Conservation (phyloP, 2,888 invertebrate species). For the Acronicta aceris region DNA sequence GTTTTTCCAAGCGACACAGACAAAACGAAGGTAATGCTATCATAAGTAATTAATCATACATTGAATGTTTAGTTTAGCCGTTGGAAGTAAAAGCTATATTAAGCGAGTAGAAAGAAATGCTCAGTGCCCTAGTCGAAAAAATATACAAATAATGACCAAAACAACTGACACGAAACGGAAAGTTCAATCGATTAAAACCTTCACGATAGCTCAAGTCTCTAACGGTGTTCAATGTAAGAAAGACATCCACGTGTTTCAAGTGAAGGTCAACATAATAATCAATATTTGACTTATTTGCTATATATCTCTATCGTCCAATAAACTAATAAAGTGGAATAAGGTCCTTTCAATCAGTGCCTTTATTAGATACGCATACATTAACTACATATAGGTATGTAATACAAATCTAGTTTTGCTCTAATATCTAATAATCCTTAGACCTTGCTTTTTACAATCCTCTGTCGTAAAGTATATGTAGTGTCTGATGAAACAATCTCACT, state of each 20-base stretch:
- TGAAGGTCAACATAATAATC: slow-evolving; percentile 32
- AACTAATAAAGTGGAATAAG: slow-evolving; percentile 33
- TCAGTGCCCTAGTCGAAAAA: neutral
- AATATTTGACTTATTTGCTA: slow-evolving; percentile 31
- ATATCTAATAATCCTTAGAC: neutral
- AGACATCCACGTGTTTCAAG: slow-evolving; percentile 31
- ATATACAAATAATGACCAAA: too few species aligned
- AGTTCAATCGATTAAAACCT: slow-evolving; percentile 21
- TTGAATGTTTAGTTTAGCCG: slow-evolving; percentile 15
- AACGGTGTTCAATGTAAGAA: slow-evolving; percentile 7
- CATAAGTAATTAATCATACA: slow-evolving; percentile 25
- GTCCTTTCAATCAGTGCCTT: slow-evolving; percentile 15
- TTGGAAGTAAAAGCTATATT: neutral
- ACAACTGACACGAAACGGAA: slow-evolving; percentile 3
- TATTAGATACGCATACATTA: too few species aligned
- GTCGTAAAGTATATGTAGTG: too few species aligned
- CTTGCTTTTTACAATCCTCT: neutral
- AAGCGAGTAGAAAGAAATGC: neutral
- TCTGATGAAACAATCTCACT: too few species aligned
- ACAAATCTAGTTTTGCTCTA: too few species aligned
- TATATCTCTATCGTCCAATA: slow-evolving; percentile 10
- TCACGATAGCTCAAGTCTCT: neutral
- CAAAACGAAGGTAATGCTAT: slow-evolving; percentile 35
- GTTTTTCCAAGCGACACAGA: slow-evolving; percentile 34
- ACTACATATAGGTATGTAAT: too few species aligned